phyloP scores from a whole-genome alignment of 92 coral and sea anemone species.

The Epizoanthus scotinus region DNA sequence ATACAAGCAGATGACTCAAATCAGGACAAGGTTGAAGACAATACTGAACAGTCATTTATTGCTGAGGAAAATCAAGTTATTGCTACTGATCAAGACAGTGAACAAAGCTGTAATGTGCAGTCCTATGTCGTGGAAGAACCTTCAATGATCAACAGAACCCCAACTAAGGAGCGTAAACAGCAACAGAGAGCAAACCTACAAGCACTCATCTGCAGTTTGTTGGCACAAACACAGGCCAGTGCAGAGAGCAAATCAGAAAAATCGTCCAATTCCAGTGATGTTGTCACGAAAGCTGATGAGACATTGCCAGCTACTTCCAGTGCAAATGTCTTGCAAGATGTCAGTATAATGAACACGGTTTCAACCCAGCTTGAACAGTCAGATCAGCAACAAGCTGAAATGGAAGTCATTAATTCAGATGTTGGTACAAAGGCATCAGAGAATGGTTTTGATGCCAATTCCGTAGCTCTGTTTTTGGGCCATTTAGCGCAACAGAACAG shows the following conservation, averaged over 20 bases:
- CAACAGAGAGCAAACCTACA: slow-evolving; percentile 58
- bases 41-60: background rate
- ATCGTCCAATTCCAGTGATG: background rate
- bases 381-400: slow-evolving; percentile 8
- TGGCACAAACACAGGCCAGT: slow-evolving; percentile 69
- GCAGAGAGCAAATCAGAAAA: slow-evolving; percentile 27
- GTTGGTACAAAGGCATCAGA: slow-evolving; percentile 44
- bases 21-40: background rate
- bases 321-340: slow-evolving; percentile 8
- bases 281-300: slow-evolving; percentile 11
- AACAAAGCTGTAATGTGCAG: slow-evolving; percentile 8
- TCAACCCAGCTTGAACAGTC: slow-evolving; percentile 11
- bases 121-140: slow-evolving; percentile 4
- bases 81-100: background rate
- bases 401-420: slow-evolving; percentile 14
- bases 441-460: slow-evolving; percentile 76
- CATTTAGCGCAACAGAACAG: slow-evolving; percentile 82
- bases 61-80: slow-evolving; percentile 1
- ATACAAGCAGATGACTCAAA: background rate
- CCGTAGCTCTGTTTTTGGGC: slow-evolving; percentile 89
- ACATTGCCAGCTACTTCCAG: slow-evolving; percentile 4
- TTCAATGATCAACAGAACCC: background rate
- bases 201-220: slow-evolving; percentile 74
- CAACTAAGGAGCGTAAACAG: background rate
- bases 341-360: slow-evolving; percentile 7